Conservation (phyloP, 1,140 invertebrate genomes). For the Galleria mellonella region DNA sequence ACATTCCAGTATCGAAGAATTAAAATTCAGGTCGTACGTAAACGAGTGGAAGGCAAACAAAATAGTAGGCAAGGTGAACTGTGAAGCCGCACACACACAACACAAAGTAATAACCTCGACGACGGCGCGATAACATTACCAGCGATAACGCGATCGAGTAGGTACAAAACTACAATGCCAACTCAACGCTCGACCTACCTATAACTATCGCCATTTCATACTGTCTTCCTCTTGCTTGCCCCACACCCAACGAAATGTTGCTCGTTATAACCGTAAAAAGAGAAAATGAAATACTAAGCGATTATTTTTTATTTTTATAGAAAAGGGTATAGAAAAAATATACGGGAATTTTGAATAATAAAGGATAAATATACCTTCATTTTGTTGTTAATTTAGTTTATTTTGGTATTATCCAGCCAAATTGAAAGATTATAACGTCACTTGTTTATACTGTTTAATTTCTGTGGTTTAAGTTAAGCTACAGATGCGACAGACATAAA, state of each 20-base stretch:
- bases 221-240: slow-evolving; percentile 48
- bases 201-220: slow-evolving; percentile 59
- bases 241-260: slow-evolving; percentile 59
- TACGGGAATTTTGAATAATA: not conserved
- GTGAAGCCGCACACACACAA: slow-evolving; percentile 49
- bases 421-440: slow-evolving; percentile 4
- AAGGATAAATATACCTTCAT: not conserved
- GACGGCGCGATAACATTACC: slow-evolving; percentile 46
- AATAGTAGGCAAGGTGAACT: slow-evolving; percentile 44
- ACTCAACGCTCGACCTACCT: slow-evolving; percentile 64
- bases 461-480: no score
- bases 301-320: no score
- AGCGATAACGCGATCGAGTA: slow-evolving; percentile 48
- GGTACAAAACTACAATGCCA: slow-evolving; percentile 63
- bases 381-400: slow-evolving; percentile 11
- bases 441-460: no score
- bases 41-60: slow-evolving; percentile 16
- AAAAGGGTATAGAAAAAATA: no score
- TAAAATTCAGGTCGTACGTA: not conserved
- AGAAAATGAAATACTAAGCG: no score
- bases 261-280: slow-evolving; percentile 5
- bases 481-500: no score
- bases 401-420: slow-evolving; percentile 13
- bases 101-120: slow-evolving; percentile 9
- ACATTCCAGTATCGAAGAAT: no score